phyloP scores from a whole-genome alignment of 2,113 vertebrate species.

The Onychostruthus taczanowskii region DNA sequence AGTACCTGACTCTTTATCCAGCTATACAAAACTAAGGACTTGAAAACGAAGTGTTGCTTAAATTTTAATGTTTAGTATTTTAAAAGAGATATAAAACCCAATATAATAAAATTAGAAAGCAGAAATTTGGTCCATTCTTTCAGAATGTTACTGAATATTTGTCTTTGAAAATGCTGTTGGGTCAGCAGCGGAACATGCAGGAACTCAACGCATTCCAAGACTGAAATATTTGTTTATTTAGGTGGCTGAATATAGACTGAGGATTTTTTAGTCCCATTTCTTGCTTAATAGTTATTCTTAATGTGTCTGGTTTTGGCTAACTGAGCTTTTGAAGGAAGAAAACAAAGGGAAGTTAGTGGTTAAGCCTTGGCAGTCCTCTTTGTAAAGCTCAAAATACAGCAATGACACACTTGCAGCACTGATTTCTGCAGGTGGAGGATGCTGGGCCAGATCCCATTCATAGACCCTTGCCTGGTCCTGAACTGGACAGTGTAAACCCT shows the following conservation, averaged over 20 bases:
- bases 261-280: neutral
- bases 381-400: neutral
- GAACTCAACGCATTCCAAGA: neutral
- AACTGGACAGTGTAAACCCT: neutral
- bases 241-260: neutral
- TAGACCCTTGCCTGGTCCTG: neutral
- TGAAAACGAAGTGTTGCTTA: no score
- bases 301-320: neutral
- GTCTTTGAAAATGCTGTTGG: neutral
- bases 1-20: no score
- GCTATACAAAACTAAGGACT: no score
- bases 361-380: neutral
- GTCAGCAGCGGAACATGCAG: neutral
- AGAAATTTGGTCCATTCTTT: neutral
- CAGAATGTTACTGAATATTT: neutral
- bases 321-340: neutral
- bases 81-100: rapidly evolving
- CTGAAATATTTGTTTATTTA: neutral
- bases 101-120: neutral
- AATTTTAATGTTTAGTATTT: neutral
- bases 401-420: neutral
- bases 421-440: neutral
- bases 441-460: neutral
- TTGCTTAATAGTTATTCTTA: neutral
- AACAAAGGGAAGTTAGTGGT: neutral